Evolutionary conservation across 2,888 invertebrate genomes (phyloP).

Genomic region (Nephrotoma guestfalica): DNA sequence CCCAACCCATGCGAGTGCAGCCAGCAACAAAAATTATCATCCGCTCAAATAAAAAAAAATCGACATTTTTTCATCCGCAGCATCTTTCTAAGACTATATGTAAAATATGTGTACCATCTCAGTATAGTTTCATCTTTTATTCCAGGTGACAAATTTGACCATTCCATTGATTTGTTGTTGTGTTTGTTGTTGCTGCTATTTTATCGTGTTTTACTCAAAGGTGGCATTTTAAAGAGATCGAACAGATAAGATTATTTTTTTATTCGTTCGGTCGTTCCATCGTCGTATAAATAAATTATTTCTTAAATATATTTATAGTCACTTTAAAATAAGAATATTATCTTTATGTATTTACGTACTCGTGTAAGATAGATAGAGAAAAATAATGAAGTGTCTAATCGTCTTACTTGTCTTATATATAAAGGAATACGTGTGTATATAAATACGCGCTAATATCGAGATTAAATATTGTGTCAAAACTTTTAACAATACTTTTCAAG

Average conservation of each 20-base stretch:
- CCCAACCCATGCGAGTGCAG: background rate
- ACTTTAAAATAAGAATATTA: too few species aligned
- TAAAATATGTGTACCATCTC: background rate
- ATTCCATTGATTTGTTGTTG: constrained; percentile 1
- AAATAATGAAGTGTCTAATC: background rate
- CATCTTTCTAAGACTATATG: background rate
- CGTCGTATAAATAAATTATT: background rate
- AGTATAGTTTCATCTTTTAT: background rate
- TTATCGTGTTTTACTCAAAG: constrained; percentile 6
- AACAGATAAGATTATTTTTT: background rate
- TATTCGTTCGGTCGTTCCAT: background rate
- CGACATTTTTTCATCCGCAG: background rate
- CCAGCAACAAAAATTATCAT: background rate
- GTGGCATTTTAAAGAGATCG: constrained; percentile 5
- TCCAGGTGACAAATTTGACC: constrained; percentile 4
- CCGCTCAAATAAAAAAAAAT: background rate
- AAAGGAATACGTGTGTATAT: background rate
- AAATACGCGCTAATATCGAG: background rate
- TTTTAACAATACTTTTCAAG: background rate
- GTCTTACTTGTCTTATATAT: background rate
- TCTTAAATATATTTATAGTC: background rate
- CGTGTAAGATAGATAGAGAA: background rate
- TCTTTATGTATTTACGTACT: too few species aligned
- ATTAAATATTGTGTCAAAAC: background rate
- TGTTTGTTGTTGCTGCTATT: background rate